Evolutionary conservation across 1,140 invertebrate species (phyloP).

Genomic region (Cylas formicarius): DNA sequence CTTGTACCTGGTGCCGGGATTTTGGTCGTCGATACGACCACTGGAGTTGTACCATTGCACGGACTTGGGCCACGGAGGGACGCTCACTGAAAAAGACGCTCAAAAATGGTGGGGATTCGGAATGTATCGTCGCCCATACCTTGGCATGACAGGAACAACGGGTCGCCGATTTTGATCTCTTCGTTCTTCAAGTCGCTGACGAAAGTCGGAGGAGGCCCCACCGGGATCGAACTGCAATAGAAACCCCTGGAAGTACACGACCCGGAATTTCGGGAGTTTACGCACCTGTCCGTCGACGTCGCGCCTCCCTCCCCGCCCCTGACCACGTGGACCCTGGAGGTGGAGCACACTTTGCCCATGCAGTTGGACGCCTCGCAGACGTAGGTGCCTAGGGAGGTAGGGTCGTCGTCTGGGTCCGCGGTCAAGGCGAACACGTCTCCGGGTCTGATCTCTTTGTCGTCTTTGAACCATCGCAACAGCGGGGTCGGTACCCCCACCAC

Average conservation of each 20-base stretch:
- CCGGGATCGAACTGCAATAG: conserved; percentile 29
- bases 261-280: background rate
- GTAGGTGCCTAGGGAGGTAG: conserved; percentile 76
- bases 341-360: conserved; percentile 73
- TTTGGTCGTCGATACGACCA: conserved; percentile 59
- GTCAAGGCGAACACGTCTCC: conserved; percentile 81
- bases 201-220: conserved; percentile 67
- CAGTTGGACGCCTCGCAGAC: conserved; percentile 81
- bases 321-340: conserved; percentile 72
- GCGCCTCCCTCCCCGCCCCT: conserved; percentile 58
- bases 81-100: conserved; percentile 50
- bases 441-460: conserved; percentile 76
- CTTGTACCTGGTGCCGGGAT: conserved; percentile 54
- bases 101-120: too few species aligned
- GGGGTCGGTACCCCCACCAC: conserved; percentile 81
- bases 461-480: conserved; percentile 73
- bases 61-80: conserved; percentile 72
- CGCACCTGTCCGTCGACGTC: conserved; percentile 49
- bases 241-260: conserved; percentile 7
- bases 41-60: conserved; percentile 79
- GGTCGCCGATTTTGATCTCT: conserved; percentile 68
- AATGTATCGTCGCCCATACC: too few species aligned
- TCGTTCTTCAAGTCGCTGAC: conserved; percentile 62
- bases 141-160: conserved; percentile 62
- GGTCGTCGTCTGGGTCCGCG: conserved; percentile 64